A percentile compares a stretch with the other conserved stretches of the same genome.
Conservation (phyloP, 2,113 vertebrate genomes). For the Podarcis raffonei region DNA sequence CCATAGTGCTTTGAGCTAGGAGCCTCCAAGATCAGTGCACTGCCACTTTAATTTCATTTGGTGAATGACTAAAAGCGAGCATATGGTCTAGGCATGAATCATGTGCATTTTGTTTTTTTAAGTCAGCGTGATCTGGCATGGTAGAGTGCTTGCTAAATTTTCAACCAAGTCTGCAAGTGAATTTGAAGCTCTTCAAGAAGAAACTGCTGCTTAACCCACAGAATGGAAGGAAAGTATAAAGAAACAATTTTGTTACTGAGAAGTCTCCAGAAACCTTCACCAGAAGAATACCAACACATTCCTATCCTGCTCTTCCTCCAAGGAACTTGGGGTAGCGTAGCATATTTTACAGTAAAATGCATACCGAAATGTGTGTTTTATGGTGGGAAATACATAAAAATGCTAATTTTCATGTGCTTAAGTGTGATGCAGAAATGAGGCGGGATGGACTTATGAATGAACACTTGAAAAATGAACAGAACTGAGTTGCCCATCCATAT, state of each 20-base stretch:
- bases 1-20: constrained; percentile 9
- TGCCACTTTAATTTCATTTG: constrained; percentile 33
- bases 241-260: neutral
- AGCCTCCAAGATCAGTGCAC: constrained; percentile 33
- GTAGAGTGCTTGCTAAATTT: constrained; percentile 10
- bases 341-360: too few relatives aligned
- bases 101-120: neutral
- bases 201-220: neutral
- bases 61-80: constrained; percentile 29
- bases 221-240: neutral
- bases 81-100: neutral
- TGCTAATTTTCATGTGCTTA: too few relatives aligned
- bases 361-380: too few relatives aligned
- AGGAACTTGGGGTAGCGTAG: neutral
- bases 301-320: neutral
- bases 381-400: too few relatives aligned
- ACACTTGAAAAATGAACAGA: too few relatives aligned
- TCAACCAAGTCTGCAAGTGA: neutral
- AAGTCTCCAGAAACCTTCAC: too few relatives aligned
- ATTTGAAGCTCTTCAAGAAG: neutral
- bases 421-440: too few relatives aligned
- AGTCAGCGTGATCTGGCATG: constrained; percentile 24
- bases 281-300: neutral
- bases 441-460: too few relatives aligned
- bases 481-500: neutral